phyloP scores from a whole-genome alignment of 30 jellyfish, hydroid and myxozoan species.

The Hydra vulgaris region DNA sequence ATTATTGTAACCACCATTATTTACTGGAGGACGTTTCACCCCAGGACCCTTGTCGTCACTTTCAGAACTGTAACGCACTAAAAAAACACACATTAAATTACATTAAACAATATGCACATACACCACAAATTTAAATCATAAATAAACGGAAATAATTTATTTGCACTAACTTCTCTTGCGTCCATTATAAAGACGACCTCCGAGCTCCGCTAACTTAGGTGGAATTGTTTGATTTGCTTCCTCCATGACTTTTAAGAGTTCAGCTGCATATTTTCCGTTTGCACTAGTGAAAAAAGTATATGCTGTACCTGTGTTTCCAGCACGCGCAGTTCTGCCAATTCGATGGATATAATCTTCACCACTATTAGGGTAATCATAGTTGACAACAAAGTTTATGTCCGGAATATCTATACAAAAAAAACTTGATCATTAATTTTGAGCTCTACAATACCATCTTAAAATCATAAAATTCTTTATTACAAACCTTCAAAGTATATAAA shows the following conservation, averaged over 20 bases:
- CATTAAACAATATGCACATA: too few species aligned
- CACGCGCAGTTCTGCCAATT: conserved; percentile 97
- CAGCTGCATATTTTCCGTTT: conserved; percentile 55
- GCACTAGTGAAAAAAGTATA: conserved; percentile 89
- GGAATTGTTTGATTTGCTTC: conserved; percentile 93
- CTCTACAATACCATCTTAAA: not conserved
- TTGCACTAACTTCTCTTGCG: conserved; percentile 29
- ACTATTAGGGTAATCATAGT: conserved; percentile 77
- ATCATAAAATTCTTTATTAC: not conserved
- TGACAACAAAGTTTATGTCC: conserved; percentile 86
- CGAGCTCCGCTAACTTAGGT: conserved; percentile 48
- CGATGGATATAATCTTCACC: conserved; percentile 95
- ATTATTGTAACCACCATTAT: not conserved
- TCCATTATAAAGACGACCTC: conserved; percentile 35
- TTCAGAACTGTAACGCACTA: conserved; percentile 32
- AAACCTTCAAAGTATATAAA: not conserved
- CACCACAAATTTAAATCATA: too few species aligned
- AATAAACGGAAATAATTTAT: not conserved
- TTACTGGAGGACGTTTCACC: conserved; percentile 9
- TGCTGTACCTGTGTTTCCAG: conserved; percentile 78
- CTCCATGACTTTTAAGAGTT: conserved; percentile 49
- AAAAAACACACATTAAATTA: not conserved
- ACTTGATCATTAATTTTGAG: not conserved
- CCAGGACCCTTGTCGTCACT: conserved; percentile 30
- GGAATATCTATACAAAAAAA: conserved; percentile 67